Percentiles rank a stretch among this genome's conserved stretches.
Conservation (phyloP, 2,797 vertebrate species). For the Eulemur albifrons region DNA sequence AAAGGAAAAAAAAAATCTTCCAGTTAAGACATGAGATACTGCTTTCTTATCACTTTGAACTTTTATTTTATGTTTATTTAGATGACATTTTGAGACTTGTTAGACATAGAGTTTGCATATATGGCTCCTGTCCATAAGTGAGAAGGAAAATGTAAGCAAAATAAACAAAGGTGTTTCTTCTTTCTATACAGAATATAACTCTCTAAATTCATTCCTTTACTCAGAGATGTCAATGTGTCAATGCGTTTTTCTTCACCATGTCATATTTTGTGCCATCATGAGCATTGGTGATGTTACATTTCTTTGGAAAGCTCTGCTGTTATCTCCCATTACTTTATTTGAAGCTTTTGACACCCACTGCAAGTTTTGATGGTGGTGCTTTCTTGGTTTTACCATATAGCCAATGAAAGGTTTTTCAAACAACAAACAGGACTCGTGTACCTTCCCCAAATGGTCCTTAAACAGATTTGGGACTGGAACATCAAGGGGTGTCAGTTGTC, state of each 20-base stretch:
- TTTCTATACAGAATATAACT: neutral
- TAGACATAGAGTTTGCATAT: neutral
- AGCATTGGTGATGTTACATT: neutral
- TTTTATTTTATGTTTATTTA: conserved; percentile 19
- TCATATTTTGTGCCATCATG: neutral
- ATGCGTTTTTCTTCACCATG: neutral
- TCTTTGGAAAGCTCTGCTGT: neutral
- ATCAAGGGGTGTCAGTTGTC: neutral
- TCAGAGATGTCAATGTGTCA: neutral
- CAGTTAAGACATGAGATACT: neutral
- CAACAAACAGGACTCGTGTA: neutral
- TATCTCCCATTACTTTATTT: neutral
- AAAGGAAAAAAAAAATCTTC: neutral
- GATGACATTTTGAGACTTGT: neutral
- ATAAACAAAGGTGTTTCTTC: neutral
- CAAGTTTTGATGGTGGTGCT: neutral
- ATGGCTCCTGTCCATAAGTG: neutral
- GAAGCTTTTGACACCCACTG: neutral
- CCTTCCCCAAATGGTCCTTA: neutral
- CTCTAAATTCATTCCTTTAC: neutral
- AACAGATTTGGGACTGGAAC: neutral
- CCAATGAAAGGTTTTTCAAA: neutral
- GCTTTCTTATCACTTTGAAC: neutral
- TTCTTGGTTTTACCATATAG: conserved; percentile 10
- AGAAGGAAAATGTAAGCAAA: neutral